Evolutionary conservation across 2,888 invertebrate species (phyloP), one percentile per base, ranked within the genome.

Genomic region (Drosophila ustulata): DNA sequence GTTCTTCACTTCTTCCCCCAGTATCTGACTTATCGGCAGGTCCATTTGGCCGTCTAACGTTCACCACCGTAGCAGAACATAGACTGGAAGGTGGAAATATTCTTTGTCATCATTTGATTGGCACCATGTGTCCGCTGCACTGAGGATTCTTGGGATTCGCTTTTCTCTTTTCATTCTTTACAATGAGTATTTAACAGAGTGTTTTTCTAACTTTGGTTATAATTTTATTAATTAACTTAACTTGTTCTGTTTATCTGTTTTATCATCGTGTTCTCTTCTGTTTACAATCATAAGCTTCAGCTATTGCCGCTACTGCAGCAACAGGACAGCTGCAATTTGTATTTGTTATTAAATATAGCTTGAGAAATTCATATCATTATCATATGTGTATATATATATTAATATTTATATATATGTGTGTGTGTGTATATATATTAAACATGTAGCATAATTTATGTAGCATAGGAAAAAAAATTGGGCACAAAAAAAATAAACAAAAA

Each of bases 201-300:
- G 18, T 68, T 85, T 83, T 66, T 86, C 80, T 83, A 83, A 83
- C 87, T 83, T 83, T 83, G 83, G 83, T 83, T 83, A 86, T 83
- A 86, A 74, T 83, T 83, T 83, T 86, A 86, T 83, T 83, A 73
- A 78, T 82, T 81, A 83, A 81, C 87, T 83, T 86, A 86, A 79
- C 77, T 86, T 83, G 82, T 71, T 83, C 72, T 62, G 52, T 34
- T 18, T 18, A 26, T 57, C 50, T 39, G 41, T 6, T 26, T 49
- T 46, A 25, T 47, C 62, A 52, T 67, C 64, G 57, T 66, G 50
- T 68, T 68, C 69, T 32, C 32, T 53, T n/a, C 45, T 32, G 55
- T 64, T 72, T 66, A 61, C 66, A 66, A 78, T 82, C 46, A 46
- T 57, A 13, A 11, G 18, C 58, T 69, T 66, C 53, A 64, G 61